Base-by-base conservation (phyloP, 2,797 vertebrate species). In the Mus caroli region DNA sequence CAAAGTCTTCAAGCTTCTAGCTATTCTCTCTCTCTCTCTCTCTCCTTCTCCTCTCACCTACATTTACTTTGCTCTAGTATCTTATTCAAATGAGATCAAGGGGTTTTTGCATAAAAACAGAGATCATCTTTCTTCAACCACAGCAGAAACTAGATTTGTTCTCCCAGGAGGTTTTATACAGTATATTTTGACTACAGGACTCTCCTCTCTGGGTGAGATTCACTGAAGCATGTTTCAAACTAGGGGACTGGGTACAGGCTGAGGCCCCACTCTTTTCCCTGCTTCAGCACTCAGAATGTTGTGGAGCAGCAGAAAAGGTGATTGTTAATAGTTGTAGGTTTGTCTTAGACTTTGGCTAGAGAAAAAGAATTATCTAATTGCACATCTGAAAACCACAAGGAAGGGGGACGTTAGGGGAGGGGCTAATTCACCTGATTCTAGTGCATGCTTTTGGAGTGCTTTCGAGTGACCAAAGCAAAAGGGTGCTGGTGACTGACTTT, bases 31-130 rank as follows among this genome's bases (percentile, higher is more conserved):
- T 3, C 46, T 15, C 28, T 13, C 13, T 10, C 19, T 19, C 67
- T 5, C 22, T 60, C 24, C 24, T 3, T 60, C 40, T 28, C 28
- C 75, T 15, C 43, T 9, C 50, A 34, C n/a, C 7, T 71, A 84
- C 46, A 43, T 93, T 52, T 31, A 34, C 37, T 78, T 78, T 22
- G 28, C 75, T 93, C 31, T 71, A 83, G 82, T 40, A 71, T 67
- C 43, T 60, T 52, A 28, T 86, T 95, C 75, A 90, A 76, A 80
- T 60, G 50, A 92, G 31, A 76, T 71, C 58, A 77, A 92, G 75
- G 40, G 6, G 7, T 50, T 88, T 91, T 86, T 62, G 64, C 52
- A 76, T 24, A 62, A 46, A 6, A 37, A 17, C 7, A 40, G 10
- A 88, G 31, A 54, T 9, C 2, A 28, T 7, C 37, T 5, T 10